Conservation (phyloP, 2,113 vertebrate genomes). For the Pteruthius melanotis region DNA sequence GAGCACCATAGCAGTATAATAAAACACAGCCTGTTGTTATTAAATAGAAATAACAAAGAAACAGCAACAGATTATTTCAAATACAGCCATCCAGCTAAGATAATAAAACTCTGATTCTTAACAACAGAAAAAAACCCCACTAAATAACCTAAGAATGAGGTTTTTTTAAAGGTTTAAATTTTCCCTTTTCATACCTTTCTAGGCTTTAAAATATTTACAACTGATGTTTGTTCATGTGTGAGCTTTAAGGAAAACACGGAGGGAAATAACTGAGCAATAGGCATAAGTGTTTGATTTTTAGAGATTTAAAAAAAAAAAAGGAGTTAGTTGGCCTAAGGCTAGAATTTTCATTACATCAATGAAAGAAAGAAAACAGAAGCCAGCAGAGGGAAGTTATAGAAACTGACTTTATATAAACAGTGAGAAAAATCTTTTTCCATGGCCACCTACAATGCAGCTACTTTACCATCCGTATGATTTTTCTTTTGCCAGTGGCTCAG, state of each 20-base stretch:
- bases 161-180: background rate
- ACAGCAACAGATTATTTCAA: slow-evolving; percentile 50
- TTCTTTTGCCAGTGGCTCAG: slow-evolving; percentile 9
- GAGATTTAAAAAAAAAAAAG: slow-evolving; percentile 6
- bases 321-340: slow-evolving; percentile 63
- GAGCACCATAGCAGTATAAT: background rate
- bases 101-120: slow-evolving; percentile 11
- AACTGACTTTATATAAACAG: slow-evolving; percentile 74
- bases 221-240: slow-evolving; percentile 10
- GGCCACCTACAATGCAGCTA: slow-evolving; percentile 72
- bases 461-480: slow-evolving; percentile 53
- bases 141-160: background rate
- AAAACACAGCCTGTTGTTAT: slow-evolving; percentile 37
- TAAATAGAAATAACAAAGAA: slow-evolving; percentile 54
- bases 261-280: slow-evolving; percentile 49
- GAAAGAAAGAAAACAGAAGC: slow-evolving; percentile 77
- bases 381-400: slow-evolving; percentile 66
- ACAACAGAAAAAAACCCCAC: background rate
- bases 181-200: slow-evolving; percentile 3
- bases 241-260: slow-evolving; percentile 60
- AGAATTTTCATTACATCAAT: slow-evolving; percentile 64
- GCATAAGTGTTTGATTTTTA: slow-evolving; percentile 60
- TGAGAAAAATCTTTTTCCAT: slow-evolving; percentile 56
- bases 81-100: slow-evolving; percentile 24
- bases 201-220: slow-evolving; percentile 40